These are phyloP conservation scores for Autographa gamma DNA, from an alignment of 2,888 invertebrate genomes.

Conservation along the genomic window DNA sequence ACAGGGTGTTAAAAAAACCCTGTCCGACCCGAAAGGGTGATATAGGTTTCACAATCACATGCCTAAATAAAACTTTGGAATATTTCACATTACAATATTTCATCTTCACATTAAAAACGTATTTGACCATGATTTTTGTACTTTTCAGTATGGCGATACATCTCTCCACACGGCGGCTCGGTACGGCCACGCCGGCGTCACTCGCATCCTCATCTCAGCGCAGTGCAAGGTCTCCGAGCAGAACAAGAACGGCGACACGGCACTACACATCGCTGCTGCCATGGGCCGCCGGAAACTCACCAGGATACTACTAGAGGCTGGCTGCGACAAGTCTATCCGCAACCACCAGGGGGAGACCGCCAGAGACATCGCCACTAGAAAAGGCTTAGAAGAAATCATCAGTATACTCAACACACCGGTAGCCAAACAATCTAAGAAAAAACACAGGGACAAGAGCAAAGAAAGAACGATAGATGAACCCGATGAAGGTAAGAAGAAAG, in stretches of 20 bases:
- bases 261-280: conserved; percentile 97
- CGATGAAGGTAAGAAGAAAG: conserved; percentile 81
- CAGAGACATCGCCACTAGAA: conserved; percentile 95
- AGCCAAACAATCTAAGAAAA: conserved; percentile 83
- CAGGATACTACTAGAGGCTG: conserved; percentile 95
- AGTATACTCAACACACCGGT: conserved; percentile 91
- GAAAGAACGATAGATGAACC: conserved; percentile 88
- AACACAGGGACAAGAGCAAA: conserved; percentile 83
- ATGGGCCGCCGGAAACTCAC: conserved; percentile 98
- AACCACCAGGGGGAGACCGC: conserved; percentile 97
- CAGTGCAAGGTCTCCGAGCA: conserved; percentile 95
- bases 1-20: too few species aligned
- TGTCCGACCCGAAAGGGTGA: too few species aligned
- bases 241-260: conserved; percentile 98
- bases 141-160: conserved; percentile 96
- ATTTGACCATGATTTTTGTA: background rate
- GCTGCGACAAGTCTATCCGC: conserved; percentile 90
- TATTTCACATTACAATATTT: too few species aligned
- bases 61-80: too few species aligned
- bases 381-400: conserved; percentile 95
- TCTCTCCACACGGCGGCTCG: conserved; percentile 98
- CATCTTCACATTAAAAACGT: background rate
- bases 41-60: too few species aligned
- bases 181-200: conserved; percentile 98
- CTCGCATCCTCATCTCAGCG: conserved; percentile 97